Evolutionary conservation across 2,113 vertebrate genomes (phyloP), one percentile per base, ranked within the genome.

Genomic region (Misgurnus mizolepis): DNA sequence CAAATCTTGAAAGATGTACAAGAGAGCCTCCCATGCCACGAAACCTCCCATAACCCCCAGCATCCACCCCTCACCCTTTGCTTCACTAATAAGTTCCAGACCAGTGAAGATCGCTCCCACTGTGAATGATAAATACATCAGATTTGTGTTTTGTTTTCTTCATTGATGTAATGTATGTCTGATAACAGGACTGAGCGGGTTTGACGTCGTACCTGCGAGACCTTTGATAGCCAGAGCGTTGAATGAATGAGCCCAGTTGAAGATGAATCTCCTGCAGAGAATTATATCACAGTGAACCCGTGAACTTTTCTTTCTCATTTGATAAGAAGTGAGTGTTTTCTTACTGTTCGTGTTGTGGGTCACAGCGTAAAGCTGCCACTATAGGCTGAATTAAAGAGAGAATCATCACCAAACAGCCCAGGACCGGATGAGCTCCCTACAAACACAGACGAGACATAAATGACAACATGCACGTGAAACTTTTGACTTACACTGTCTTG

Each of bases 101-200:
- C 92, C 93, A 5, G 93, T 92, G 22, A 94, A 93, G 75, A 94
- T 91, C 62, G 91, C 88, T 0, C 78, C 90, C 88, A 93, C 94
- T 94, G 83, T 67, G 58, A 18, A 41, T 8, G 10, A 47, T 7
- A 47, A 6, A 47, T 7, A 58, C 2, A n/a, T n/a, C 2, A 58
- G 55, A 58, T 58, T 18, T 58, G 55, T 58, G 17, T 18, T n/a
- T 15, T 17, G 53, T 6, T 17, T 55, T 50, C 27, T 47, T 47
- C 4, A 47, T 47, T 47, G 10, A 47, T 47, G 8, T 47, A 47
- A 47, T 1, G 45, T 47, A 3, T 11, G 7, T 11, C 49, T 12
- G 10, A 50, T 50, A 12, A 12, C 7, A 12, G 49, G 11, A 50
- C 7, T 11, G 49, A 7, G 8, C 8, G 6, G 1, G 8, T 4